Conservation (phyloP, 2,113 vertebrate genomes). For the Fregata magnificens region DNA sequence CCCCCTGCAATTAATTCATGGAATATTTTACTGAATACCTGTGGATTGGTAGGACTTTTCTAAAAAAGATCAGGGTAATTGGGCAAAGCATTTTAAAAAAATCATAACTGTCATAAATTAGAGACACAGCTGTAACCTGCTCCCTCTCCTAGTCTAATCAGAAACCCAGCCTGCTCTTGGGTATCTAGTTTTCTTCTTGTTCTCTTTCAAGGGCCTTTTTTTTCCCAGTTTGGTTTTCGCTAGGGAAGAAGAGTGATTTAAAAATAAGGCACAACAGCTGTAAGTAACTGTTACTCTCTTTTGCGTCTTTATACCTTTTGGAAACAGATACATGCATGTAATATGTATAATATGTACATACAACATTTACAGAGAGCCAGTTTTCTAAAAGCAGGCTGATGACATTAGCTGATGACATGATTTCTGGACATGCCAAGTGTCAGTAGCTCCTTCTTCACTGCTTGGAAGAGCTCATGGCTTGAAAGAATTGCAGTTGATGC, state of each 20-base stretch:
- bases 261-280: not conserved
- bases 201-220: not conserved
- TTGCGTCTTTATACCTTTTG: not conserved
- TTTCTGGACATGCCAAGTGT: not conserved
- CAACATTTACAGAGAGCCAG: not conserved
- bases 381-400: not conserved
- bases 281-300: not conserved
- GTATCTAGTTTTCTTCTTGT: not conserved
- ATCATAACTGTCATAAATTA: not conserved
- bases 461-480: not conserved
- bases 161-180: not conserved
- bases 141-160: not conserved
- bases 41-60: not conserved
- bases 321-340: not conserved
- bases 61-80: not conserved
- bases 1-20: not conserved
- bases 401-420: rapidly evolving
- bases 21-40: not conserved
- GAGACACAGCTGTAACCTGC: not conserved
- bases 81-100: not conserved
- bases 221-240: not conserved
- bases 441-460: not conserved
- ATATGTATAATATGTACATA: not conserved
- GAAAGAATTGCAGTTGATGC: not conserved
- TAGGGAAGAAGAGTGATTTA: not conserved